phyloP scores from a whole-genome alignment of 2,113 vertebrate genomes.

The Mobula birostris region DNA sequence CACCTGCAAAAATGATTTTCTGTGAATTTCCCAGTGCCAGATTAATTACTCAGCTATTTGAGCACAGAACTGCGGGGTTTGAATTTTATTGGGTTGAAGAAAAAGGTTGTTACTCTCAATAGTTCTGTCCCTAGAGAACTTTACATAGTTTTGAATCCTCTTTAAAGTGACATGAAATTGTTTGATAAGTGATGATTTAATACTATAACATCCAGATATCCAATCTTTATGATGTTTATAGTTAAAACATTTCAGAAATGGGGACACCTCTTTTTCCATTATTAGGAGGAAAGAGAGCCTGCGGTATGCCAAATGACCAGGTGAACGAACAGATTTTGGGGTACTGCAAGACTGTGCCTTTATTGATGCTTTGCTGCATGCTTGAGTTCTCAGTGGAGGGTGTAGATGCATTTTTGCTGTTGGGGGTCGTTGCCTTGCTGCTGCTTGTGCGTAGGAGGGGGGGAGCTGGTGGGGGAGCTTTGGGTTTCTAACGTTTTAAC shows the following conservation, averaged over 20 bases:
- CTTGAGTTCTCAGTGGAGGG: no score
- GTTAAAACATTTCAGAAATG: neutral
- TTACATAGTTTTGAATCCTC: neutral
- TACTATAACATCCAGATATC: neutral
- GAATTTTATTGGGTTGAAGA: neutral
- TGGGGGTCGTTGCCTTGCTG: no score
- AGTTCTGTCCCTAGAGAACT: neutral
- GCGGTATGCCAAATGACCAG: no score
- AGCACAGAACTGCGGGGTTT: neutral
- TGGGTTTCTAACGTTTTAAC: no score
- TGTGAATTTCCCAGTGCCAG: neutral
- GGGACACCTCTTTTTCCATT: no score
- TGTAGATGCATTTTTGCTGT: no score
- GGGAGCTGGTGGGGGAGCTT: no score
- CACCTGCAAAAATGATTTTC: slow-evolving; percentile 24
- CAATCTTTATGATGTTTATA: neutral
- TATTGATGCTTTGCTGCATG: no score
- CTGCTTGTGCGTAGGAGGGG: no score
- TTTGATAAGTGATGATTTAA: neutral
- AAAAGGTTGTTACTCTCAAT: neutral
- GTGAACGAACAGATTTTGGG: no score
- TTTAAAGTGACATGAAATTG: neutral
- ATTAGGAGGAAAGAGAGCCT: no score
- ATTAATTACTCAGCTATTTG: neutral
- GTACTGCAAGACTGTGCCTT: no score